Conservation (phyloP, 2,797 vertebrate genomes). For the Sylvia borin region DNA sequence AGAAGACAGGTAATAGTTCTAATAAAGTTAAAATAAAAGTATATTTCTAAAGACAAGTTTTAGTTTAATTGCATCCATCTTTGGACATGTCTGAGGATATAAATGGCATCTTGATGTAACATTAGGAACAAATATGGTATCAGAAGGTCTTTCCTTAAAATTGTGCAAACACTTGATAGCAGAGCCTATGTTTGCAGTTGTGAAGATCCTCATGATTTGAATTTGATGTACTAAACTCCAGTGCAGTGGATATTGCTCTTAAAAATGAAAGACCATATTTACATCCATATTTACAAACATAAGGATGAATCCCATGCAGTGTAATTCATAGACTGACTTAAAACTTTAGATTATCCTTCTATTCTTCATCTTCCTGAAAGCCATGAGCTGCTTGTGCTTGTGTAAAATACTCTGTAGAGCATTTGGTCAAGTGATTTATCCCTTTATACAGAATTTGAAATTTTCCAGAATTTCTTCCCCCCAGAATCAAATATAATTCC, state of each 20-base stretch:
- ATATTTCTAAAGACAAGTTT: not conserved
- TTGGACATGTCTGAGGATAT: not conserved
- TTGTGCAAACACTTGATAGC: not conserved
- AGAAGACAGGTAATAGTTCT: not conserved
- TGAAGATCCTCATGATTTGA: not conserved
- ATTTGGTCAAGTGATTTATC: not conserved
- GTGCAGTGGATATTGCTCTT: not conserved
- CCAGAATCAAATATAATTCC: not conserved
- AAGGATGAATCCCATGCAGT: not conserved
- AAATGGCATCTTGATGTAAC: not conserved
- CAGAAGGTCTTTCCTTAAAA: not conserved
- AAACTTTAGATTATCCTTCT: not conserved
- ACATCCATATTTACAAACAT: not conserved
- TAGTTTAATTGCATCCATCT: not conserved
- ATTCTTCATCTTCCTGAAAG: not conserved
- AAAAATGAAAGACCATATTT: not conserved
- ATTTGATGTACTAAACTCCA: not conserved
- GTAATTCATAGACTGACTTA: not conserved
- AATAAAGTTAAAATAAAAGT: not conserved
- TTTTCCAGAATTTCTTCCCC: not conserved
- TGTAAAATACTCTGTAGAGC: not conserved
- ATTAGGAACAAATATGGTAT: not conserved
- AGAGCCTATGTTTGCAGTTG: not conserved
- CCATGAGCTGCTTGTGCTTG: not conserved
- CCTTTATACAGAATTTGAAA: not conserved